Percentiles rank a stretch among this genome's conserved stretches.
Evolutionary conservation across 1,140 invertebrate species (phyloP).

Genomic region (Tetramorium parvispinum): DNA sequence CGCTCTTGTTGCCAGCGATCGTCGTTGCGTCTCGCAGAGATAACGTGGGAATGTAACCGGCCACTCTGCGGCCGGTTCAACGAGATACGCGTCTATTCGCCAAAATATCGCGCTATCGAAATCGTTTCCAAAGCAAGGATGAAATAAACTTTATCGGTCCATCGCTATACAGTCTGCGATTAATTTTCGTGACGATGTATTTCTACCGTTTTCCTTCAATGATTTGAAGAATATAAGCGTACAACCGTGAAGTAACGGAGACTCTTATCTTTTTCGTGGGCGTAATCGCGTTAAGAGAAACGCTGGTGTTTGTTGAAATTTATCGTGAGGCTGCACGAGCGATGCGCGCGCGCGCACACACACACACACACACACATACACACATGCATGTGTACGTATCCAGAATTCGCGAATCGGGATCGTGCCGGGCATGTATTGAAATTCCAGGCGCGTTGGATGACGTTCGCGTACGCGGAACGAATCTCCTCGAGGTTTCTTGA

Average conservation of each 20-base stretch:
- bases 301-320: neutral
- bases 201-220: neutral
- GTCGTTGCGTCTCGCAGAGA: neutral
- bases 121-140: neutral
- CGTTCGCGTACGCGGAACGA: slow-evolving; percentile 61
- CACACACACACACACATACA: neutral
- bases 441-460: slow-evolving; percentile 55
- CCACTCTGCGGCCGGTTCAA: neutral
- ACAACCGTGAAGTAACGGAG: neutral
- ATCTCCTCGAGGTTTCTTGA: slow-evolving; percentile 53
- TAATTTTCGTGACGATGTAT: neutral
- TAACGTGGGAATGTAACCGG: slow-evolving; percentile 62
- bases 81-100: neutral
- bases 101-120: neutral
- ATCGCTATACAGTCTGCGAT: neutral
- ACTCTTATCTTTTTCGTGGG: neutral
- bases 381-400: neutral
- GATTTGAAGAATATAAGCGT: neutral
- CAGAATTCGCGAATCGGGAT: neutral
- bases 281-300: slow-evolving; percentile 11
- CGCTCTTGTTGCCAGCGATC: neutral
- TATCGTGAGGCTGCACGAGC: neutral
- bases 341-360: too few relatives aligned
- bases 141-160: neutral
- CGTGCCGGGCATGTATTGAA: slow-evolving; percentile 19